Evolutionary conservation across 2,113 vertebrate species (phyloP), one percentile per base, ranked within the genome.

Genomic region (Equus przewalskii): DNA sequence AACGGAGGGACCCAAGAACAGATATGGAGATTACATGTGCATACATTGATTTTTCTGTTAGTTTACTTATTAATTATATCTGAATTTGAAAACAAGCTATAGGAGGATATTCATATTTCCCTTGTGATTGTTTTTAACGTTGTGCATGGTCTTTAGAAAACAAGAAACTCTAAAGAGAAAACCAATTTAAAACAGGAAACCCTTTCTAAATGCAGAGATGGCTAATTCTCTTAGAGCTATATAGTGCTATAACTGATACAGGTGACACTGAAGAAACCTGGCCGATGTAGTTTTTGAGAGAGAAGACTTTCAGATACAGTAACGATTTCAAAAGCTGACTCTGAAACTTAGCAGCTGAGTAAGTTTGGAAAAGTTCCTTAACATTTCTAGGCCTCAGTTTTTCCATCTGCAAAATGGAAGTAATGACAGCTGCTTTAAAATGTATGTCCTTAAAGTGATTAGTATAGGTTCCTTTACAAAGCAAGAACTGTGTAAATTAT

Each of bases 201-300:
- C 30, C 21, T 96, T 96, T 76, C 51, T 60, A 89, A 89, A 65
- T 96, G 14, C 51, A 91, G 67, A 81, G 44, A 79, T 69, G 26
- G 49, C 75, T 87, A 88, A 83, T 93, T 97, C 75, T 88, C 49
- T 64, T 80, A 69, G 41, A 89, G 88, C n/a, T 82, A 56, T 82
- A 56, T 6, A 51, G 44, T 56, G 30, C 10, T n/a, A 5, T 73
- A 62, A 80, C 46, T 91, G 49, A 94, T 15, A 79, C 33, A 75
- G 41, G 11, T 14, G 94, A 88, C 14, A 41, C 41, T 82, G 41
- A 73, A 92, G 67, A 94, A 94, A 86, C 44, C 33, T 82, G 54
- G 54, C 9, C 79, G 96, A 41, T n/a, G 26, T 22, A 6, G 21
- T 44, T 80, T 95, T 91, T 78, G 81, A 83, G 36, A 24, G 7